phyloP scores from a whole-genome alignment of 2,888 invertebrate genomes.

The Aporophyla nigra region DNA sequence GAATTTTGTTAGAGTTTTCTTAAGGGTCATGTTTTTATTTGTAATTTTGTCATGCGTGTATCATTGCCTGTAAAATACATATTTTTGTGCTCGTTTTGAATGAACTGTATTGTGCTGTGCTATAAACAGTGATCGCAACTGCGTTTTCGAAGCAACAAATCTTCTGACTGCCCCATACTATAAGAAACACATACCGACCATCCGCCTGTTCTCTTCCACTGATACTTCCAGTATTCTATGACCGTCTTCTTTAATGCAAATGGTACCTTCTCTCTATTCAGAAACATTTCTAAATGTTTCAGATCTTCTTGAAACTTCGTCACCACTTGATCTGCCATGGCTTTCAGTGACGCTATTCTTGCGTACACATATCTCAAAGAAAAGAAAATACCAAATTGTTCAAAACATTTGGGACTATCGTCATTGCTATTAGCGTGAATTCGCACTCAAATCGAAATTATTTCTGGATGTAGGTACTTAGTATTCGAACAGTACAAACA shows the following conservation, averaged over 20 bases:
- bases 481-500: not conserved
- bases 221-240: slow-evolving; percentile 88
- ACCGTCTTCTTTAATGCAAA: slow-evolving; percentile 80
- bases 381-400: not conserved
- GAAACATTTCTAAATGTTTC: slow-evolving; percentile 85
- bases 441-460: slow-evolving; percentile 7
- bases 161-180: not conserved
- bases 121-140: not conserved
- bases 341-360: slow-evolving; percentile 87
- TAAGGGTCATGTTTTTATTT: not conserved
- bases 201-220: slow-evolving; percentile 89
- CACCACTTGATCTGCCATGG: slow-evolving; percentile 86
- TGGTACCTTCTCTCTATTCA: slow-evolving; percentile 85
- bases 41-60: not conserved
- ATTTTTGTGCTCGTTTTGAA: not conserved
- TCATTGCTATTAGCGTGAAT: not conserved
- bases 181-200: slow-evolving; percentile 82
- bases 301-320: slow-evolving; percentile 87
- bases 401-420: not conserved
- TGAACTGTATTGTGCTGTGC: not conserved
- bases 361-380: slow-evolving; percentile 85
- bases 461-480: not conserved
- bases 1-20: not conserved
- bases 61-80: not conserved
- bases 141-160: not conserved